Base-by-base conservation (phyloP, 1,140 invertebrate genomes). In the Sitophilus oryzae region DNA sequence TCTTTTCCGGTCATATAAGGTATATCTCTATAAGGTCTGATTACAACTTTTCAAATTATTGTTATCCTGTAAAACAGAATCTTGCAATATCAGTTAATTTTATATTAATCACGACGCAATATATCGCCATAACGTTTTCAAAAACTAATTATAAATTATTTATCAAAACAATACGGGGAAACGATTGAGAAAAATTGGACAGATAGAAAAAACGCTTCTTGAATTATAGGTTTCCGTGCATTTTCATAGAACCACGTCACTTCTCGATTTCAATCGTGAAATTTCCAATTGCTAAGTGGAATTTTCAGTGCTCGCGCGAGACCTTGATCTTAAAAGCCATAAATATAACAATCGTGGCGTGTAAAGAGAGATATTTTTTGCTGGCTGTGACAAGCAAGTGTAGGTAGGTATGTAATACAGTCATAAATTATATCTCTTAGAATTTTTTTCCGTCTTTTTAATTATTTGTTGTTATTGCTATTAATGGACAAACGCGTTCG, bases 301-400 rank as follows among this genome's bases (percentile, higher is more conserved):
- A 40, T 40, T 40, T 40, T 40, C 38, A 40, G 14, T 14, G 38
- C 14, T 20, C n/a, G n/a, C n/a, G n/a, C n/a, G 19, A 40, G 38
- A 40, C 38, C 38, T 40, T 40, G 38, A 40, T 40, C 38, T 40
- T 40, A 40, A 6, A 40, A 5, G 14, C 18, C 38, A 40, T 40
- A 40, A 40, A 40, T 40, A 40, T 40, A 40, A 40, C 18, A 40
- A 20, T 15, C n/a, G 38, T 40, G 14, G 38, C 18, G 38, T 40
- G 4, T 40, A 5, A 8, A 15, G 19, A 40, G 5, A 15, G 5
- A 15, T 15, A 15, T 40, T 40, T 40, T 40, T 40, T 40, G 38
- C 14, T 40, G 38, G 5, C 14, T 4, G 38, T 15, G 38, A 40
- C 38, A 40, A 40, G 38, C 38, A 30, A 30, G 25, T 30, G 25